phyloP scores from a whole-genome alignment of 1,140 invertebrate species.

The Sminthurides bifidus region DNA sequence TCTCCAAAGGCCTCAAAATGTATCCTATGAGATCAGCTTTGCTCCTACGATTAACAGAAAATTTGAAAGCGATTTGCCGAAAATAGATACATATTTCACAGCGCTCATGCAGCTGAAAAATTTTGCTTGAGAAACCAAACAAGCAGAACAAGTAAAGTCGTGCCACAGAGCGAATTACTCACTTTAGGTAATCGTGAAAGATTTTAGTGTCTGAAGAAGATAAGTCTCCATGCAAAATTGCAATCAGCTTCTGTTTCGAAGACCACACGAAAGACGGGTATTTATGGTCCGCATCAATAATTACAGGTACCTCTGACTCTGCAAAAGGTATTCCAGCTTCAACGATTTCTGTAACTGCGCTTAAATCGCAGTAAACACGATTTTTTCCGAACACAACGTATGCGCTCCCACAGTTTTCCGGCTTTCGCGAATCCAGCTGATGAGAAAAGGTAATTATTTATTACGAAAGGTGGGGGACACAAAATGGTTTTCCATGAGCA shows the following conservation, averaged over 20 bases:
- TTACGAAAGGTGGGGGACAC: too few relatives aligned
- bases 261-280: conserved; percentile 27
- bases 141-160: too few relatives aligned
- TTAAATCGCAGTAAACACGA: conserved; percentile 10
- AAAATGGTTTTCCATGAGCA: too few relatives aligned
- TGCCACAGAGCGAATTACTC: too few relatives aligned
- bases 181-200: conserved; percentile 27
- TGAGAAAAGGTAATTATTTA: too few relatives aligned
- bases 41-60: conserved; percentile 5
- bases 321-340: conserved; percentile 2
- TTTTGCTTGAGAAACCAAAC: too few relatives aligned
- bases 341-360: conserved; percentile 10
- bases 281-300: conserved; percentile 25
- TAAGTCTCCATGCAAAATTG: conserved; percentile 23
- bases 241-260: not conserved
- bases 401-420: too few relatives aligned
- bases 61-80: too few relatives aligned
- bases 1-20: conserved; percentile 17
- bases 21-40: conserved; percentile 19
- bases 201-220: conserved; percentile 6
- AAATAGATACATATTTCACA: too few relatives aligned
- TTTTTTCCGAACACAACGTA: conserved; percentile 17
- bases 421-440: too few relatives aligned
- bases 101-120: too few relatives aligned
- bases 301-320: not conserved